phyloP scores from a whole-genome alignment of 2,888 invertebrate species.

The Antheraea assamensis region DNA sequence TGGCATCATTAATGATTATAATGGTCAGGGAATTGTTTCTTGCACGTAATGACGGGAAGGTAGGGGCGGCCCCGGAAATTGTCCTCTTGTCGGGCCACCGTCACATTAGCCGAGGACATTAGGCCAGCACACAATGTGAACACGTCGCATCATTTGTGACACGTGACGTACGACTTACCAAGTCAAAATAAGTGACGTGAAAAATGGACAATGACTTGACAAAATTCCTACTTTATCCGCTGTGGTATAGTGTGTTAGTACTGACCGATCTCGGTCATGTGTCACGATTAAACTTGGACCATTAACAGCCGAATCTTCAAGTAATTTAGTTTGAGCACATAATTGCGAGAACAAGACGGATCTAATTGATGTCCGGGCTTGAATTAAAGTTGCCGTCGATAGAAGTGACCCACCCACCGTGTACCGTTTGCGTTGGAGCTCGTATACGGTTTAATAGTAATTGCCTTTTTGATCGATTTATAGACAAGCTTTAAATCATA shows the following conservation, averaged over 20 bases:
- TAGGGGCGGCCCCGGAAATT: constrained; percentile 77
- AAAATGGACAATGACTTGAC: constrained; percentile 53
- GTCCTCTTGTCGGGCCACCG: constrained; percentile 72
- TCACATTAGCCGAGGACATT: constrained; percentile 76
- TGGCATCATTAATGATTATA: constrained; percentile 70
- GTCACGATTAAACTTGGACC: constrained; percentile 61
- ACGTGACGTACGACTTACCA: constrained; percentile 54
- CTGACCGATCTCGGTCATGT: constrained; percentile 50
- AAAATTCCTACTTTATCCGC: constrained; percentile 39
- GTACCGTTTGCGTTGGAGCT: background rate
- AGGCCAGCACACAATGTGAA: constrained; percentile 58
- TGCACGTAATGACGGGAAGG: constrained; percentile 70
- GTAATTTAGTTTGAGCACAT: constrained; percentile 79
- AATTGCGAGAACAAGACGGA: constrained; percentile 79
- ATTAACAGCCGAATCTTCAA: constrained; percentile 75
- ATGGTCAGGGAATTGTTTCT: constrained; percentile 74
- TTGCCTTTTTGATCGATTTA: background rate
- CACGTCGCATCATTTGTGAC: constrained; percentile 64
- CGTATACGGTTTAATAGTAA: background rate
- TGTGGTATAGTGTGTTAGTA: constrained; percentile 51
- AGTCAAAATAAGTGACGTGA: constrained; percentile 38
- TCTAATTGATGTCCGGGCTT: constrained; percentile 73
- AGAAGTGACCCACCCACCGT: constrained; percentile 31
- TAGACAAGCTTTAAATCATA: too few species aligned
- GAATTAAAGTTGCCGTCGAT: constrained; percentile 71